A percentile compares a stretch with the other conserved stretches of the same genome.
Evolutionary conservation across 2,113 vertebrate species (phyloP).

Genomic region (pig (Sus scrofa)): T2T-Sscrofa CM000813.6:73595501-73596000

Average conservation of each 20-base stretch:
- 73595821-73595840: neutral
- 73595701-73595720: neutral
- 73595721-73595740: neutral
- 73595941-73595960: neutral
- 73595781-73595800: neutral
- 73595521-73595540: no score
- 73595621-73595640: neutral
- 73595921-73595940: neutral
- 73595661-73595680: neutral
- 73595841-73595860: neutral
- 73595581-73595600: no score
- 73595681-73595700: neutral
- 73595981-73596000: neutral
- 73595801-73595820: neutral
- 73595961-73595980: neutral
- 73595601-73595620: no score
- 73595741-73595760: neutral
- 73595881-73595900: neutral
- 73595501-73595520: no score
- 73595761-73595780: no score
- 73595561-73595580: no score
- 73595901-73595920: neutral
- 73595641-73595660: neutral
- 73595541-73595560: neutral
- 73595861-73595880: no score